Conservation (phyloP, 37 sponge, comb jelly and placozoan genomes). For the Beroe forskalii region DNA sequence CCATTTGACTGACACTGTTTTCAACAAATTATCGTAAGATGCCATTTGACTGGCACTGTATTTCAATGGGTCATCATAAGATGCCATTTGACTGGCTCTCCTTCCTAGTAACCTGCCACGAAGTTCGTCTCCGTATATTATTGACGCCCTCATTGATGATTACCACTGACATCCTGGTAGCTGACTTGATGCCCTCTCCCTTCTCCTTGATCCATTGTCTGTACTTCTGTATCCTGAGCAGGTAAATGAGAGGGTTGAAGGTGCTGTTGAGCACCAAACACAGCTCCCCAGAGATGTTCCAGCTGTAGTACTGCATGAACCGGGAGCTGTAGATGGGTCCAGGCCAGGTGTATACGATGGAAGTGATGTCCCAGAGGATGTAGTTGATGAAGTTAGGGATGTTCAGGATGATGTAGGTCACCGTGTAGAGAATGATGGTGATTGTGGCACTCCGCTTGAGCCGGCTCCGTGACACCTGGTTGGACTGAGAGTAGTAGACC, state of each 20-base stretch:
- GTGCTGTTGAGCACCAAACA: slow-evolving; percentile 39
- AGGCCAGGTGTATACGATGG: slow-evolving; percentile 10
- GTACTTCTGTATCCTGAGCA: slow-evolving; percentile 19
- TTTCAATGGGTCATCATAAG: not conserved
- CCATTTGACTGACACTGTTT: no score
- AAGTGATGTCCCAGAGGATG: slow-evolving; percentile 24
- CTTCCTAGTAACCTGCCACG: not conserved
- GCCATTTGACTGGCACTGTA: no score
- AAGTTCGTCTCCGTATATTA: not conserved
- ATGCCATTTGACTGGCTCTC: not conserved
- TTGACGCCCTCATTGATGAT: not conserved
- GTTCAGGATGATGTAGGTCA: slow-evolving; percentile 40
- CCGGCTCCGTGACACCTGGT: slow-evolving; percentile 7
- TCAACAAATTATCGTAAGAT: no score
- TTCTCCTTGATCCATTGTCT: slow-evolving; percentile 11
- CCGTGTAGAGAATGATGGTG: slow-evolving; percentile 36
- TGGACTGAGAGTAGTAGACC: not conserved
- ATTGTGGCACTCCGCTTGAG: slow-evolving; percentile 18
- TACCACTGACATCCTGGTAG: not conserved
- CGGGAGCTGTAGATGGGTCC: slow-evolving; percentile 34
- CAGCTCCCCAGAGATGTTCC: slow-evolving; percentile 52
- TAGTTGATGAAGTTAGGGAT: slow-evolving; percentile 34
- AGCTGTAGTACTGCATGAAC: slow-evolving; percentile 54
- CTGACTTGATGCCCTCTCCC: not conserved
- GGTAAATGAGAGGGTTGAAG: slow-evolving; percentile 27